Base-by-base conservation (phyloP, 2,113 vertebrate species). In the Plestiodon gilberti region DNA sequence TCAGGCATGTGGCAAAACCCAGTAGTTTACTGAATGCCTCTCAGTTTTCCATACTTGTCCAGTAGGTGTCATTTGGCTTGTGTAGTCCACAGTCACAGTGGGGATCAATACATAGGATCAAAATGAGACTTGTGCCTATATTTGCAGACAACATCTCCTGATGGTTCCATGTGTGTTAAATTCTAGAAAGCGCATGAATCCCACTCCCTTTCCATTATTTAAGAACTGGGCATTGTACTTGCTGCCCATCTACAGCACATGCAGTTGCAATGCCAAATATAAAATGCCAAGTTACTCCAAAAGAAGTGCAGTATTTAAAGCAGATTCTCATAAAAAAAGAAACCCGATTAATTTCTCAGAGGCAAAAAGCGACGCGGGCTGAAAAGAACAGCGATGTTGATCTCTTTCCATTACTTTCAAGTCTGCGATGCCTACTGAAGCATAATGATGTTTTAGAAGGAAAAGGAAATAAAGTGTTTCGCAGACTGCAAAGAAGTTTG, bases 361-460 rank as follows among this genome's bases (percentile, higher is more conserved):
- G 75, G 78, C 30, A 82, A 87, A 92, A 86, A 88, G 61, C 33
- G 92, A 90, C 48, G 59, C 30, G 91, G 35, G 22, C 69, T 89
- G 74, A 57, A 88, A 82, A 84, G 40, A 91, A 89, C 85, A 83
- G n/a, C 81, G 82, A 82, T 91, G 73, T 90, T 89, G 82, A 93
- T 95, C 71, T 91, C 80, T 3, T 89, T 91, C 65, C 38, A 82
- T 82, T 93, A 74, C 88, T 92, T 90, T 93, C 11, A 88, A 89
- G 43, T 69, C 52, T 93, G 81, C 86, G 52, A 76, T 87, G 84
- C 38, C 38, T 23, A 59, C 62, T 86, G 65, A 91, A 85, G 84
- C 0, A 0, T 71, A 90, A 81, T 86, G 83, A 88, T 92, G 28
- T 6, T 79, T 78, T 80, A 88, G 88, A 93, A 92, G 57, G 52